Base-by-base conservation (phyloP, 2,888 invertebrate species). In the Limnephilus marmoratus region DNA sequence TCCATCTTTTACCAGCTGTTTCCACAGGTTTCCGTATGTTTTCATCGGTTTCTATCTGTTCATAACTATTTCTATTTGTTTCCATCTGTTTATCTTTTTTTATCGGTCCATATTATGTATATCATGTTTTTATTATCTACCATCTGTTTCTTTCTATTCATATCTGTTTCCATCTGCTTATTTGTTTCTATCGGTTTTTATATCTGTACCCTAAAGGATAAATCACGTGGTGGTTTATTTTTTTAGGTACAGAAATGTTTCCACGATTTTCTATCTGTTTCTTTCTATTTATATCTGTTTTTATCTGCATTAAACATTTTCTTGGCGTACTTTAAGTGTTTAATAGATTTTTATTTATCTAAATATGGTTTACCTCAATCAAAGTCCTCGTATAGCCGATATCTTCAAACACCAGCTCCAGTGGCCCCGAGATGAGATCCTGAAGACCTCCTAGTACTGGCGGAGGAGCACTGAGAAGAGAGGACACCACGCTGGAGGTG, bases 401-500 rank as follows among this genome's bases (percentile, higher is more conserved):
- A 81, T 94, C 94, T 94, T 95, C 95, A n/a, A 95, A 94, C 7
- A 95, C 95, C 24, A 95, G 94, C 87, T 94, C 94, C 12, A 95
- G 93, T 31, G 94, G 93, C 93, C 95, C 95, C 41, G 94, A 94
- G 13, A 95, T 94, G 7, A 95, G 94, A 92, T 95, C 95, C 88
- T 94, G 94, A 4, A 95, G 93, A 41, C 83, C 53, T 31, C 85
- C 45, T 12, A 83, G 34, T 0, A 49, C 80, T 12, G 85, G 37
- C 11, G 95, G 94, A 29, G 94, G 94, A 24, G 94, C 94, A 86
- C 94, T 95, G 34, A 95, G 94, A 34, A 95, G 94, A 0, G 95
- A 95, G 0, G 95, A 95, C 13, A 95, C 95, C 49, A 95, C 94
- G 92, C 95, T 95, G 0, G 95, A 95, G 4, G 95, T 95, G 94